Base-by-base conservation (phyloP, 1,140 invertebrate species). In the Ostrea edulis region DNA sequence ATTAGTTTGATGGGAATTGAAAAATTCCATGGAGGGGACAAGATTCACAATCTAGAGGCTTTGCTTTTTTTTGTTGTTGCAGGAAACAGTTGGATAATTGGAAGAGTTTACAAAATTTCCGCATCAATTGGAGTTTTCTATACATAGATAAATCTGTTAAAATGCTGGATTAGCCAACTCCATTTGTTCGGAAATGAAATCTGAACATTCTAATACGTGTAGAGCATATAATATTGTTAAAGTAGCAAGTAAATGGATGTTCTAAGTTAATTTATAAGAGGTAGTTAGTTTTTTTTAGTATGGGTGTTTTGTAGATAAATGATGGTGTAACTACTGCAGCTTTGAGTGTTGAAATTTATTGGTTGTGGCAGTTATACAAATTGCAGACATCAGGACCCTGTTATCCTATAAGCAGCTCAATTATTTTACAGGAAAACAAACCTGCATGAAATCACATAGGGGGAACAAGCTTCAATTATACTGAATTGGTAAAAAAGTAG, bases 401-500 rank as follows among this genome's bases (percentile, higher is more conserved):
- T 77, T 25, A 77, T 77, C 68, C 68, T 29, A 9, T 77, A 14
- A 77, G 68, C 68, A 77, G 68, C 68, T 77, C 68, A 77, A 77
- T 77, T 77, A 77, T 77, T 77, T 77, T 77, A 77, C 68, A 77
- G 8, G 11, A 29, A 77, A 77, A 77, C 68, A 77, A 77, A 77
- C 25, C 68, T 77, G 68, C 29, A 35, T 77, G 68, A 77, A 77
- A 77, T 77, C 29, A 22, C 20, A 29, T 12, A 14, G 11, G 29
- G 29, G 68, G 68, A 29, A 29, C 12, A 77, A 77, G n/a, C n/a
- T 29, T 29, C 22, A 35, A 62, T 62, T 20, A 62, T 62, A 20
- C 22, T 35, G 25, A 25, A 77, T 77, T 25, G 25, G 8, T 77
- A 14, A 29, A 77, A 35, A 77, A 22, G 5, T 2, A 44, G 35